phyloP scores from a whole-genome alignment of 2,113 vertebrate species.

The Isichthys henryi region DNA sequence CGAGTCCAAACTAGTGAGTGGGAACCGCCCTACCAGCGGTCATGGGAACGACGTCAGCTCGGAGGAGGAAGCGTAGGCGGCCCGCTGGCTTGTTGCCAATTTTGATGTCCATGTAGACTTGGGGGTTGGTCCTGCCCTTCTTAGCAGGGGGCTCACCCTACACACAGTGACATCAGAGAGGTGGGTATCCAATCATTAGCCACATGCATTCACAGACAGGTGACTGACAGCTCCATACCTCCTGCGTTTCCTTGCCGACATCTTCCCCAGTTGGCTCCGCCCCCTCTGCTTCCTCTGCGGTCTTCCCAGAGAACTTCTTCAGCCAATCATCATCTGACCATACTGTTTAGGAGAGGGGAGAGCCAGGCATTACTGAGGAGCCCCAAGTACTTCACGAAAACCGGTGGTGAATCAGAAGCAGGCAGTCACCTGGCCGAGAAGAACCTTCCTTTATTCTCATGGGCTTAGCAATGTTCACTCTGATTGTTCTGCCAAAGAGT shows the following conservation, averaged over 20 bases:
- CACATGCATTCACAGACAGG: not conserved
- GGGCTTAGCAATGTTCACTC: constrained; percentile 92
- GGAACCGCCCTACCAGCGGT: constrained; percentile 68
- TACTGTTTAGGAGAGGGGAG: constrained; percentile 54
- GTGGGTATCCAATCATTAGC: not conserved
- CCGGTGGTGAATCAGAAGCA: too few species aligned
- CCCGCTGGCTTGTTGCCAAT: constrained; percentile 89
- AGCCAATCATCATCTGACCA: constrained; percentile 98
- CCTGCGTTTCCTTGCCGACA: constrained; percentile 59
- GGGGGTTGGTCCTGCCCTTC: constrained; percentile 81
- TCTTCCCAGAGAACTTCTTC: constrained; percentile 96
- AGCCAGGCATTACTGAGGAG: not conserved
- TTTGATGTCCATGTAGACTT: constrained; percentile 97
- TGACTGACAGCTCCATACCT: constrained; percentile 52
- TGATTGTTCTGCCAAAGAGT: constrained; percentile 87
- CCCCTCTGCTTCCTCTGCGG: constrained; percentile 74
- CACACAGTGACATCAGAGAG: not conserved
- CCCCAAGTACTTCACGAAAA: not conserved
- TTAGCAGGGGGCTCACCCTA: constrained; percentile 81
- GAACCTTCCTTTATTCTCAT: constrained; percentile 97
- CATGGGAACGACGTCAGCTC: constrained; percentile 90
- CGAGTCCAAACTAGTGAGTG: not conserved
- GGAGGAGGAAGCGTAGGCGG: constrained; percentile 79
- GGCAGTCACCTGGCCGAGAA: constrained; percentile 75
- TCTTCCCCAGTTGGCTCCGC: constrained; percentile 61